Conservation (phyloP, 2,113 vertebrate species). For the Suncus etruscus region DNA sequence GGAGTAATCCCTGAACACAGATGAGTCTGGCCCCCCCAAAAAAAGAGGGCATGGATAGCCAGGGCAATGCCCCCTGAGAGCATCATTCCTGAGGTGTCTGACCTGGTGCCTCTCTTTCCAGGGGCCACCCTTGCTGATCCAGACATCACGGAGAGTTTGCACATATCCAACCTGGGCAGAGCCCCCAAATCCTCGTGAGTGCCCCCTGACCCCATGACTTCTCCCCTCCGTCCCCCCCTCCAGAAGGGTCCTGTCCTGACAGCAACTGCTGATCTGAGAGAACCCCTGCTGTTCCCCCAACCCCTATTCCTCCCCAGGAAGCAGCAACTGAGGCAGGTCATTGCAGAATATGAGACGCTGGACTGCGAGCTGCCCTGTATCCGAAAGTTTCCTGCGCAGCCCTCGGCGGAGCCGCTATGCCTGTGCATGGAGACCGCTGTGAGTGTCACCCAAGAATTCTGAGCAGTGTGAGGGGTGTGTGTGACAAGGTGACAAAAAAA, state of each 20-base stretch:
- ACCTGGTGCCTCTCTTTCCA: constrained; percentile 29
- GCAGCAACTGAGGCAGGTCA: constrained; percentile 80
- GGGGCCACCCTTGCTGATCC: constrained; percentile 52
- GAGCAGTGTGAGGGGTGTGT: no score
- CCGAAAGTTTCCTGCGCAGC: constrained; percentile 74
- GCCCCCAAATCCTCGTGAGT: constrained; percentile 79
- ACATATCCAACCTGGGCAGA: constrained; percentile 20
- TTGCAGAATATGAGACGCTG: constrained; percentile 81
- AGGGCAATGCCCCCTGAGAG: background rate
- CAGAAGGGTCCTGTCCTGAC: background rate
- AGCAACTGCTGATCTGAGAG: background rate
- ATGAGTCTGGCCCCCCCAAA: no score
- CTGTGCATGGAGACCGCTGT: constrained; percentile 83
- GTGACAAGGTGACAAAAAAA: no score
- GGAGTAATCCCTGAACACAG: no score
- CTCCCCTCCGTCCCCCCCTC: background rate
- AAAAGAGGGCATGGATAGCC: background rate
- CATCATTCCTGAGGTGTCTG: background rate
- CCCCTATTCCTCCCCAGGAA: constrained; percentile 62
- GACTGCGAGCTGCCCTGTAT: constrained; percentile 82
- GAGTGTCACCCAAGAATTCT: constrained; percentile 18
- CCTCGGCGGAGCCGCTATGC: constrained; percentile 79
- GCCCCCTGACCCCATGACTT: background rate
- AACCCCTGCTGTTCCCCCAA: background rate
- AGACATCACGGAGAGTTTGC: constrained; percentile 33